Base-by-base conservation (phyloP, 2,888 invertebrate genomes). In the Ichneumoninae sp. region DNA sequence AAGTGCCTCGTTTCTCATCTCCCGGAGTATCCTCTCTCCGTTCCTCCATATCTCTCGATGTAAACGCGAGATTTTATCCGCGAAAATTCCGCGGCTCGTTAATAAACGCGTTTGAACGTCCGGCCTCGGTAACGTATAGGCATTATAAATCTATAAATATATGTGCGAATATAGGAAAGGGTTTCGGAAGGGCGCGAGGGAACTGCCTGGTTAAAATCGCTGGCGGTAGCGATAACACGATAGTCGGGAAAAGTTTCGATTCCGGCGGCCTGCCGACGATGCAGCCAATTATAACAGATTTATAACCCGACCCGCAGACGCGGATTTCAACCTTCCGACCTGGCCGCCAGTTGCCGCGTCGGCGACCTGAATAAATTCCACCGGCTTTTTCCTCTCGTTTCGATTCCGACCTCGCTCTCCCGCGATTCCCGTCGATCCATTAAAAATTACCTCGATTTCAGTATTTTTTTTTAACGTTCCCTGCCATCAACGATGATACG, bases 281-380 rank as follows among this genome's bases (percentile, higher is more conserved):
- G 89, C 89, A 90, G 91, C 92, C 93, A 93, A 93, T 93, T 93
- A 93, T 93, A 90, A 90, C 90, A 91, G 91, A 93, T 93, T 93
- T 93, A 93, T 92, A 92, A 91, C 92, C 88, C 87, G 83, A 75
- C 83, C 83, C 81, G 66, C 81, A 60, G 80, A 57, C 66, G 74
- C n/a, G 63, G 79, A 78, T 80, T 47, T 83, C 85, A 83, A 85
- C 83, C 86, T 81, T 80, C 85, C 75, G 77, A 78, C 82, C 80
- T 76, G 65, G 60, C 76, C 74, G 26, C 47, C 73, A 26, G 68
- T 68, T 66, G 66, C 50, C 73, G 75, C 79, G 71, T 80, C 78
- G 63, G 44, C 68, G 80, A 83, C 73, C 76, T 33, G 80, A 85
- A 83, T 83, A 83, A 82, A 80, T 85, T 69, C 79, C 16, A 16